Evolutionary conservation across 2,888 invertebrate genomes (phyloP).

Genomic region (Digitonthophagus gazella): DNA sequence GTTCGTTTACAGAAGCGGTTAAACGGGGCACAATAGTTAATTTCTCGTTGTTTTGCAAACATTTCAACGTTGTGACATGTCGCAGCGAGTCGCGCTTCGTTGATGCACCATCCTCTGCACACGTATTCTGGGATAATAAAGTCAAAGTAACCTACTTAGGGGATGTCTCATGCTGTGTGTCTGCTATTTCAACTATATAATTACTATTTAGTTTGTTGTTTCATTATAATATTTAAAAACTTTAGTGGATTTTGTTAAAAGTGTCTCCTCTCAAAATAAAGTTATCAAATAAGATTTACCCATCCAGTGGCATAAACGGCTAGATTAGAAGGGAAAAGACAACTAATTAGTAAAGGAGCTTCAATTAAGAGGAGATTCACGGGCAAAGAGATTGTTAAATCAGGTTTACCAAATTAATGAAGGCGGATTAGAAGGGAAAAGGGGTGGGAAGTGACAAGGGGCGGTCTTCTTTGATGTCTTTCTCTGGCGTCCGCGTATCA

Average conservation of each 20-base stretch:
- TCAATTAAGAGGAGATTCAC: conserved; percentile 2
- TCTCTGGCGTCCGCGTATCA: background rate
- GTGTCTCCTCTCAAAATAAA: background rate
- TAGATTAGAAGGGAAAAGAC: conserved; percentile 11
- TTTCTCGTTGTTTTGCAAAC: conserved; percentile 13
- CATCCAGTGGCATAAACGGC: conserved; percentile 9
- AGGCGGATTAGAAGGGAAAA: conserved; percentile 6
- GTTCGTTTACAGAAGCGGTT: conserved; percentile 10
- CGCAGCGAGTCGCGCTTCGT: background rate
- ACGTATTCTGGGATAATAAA: background rate
- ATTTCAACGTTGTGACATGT: conserved; percentile 1
- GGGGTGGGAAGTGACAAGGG: background rate
- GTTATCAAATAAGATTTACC: background rate
- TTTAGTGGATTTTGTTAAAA: too few relatives aligned
- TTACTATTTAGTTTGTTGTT: too few relatives aligned
- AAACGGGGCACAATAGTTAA: conserved; percentile 13
- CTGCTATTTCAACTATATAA: too few relatives aligned
- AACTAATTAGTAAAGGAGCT: conserved; percentile 16
- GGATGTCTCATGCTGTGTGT: conserved; percentile 1
- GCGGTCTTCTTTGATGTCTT: conserved; percentile 8
- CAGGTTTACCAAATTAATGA: conserved; percentile 14
- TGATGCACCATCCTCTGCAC: background rate
- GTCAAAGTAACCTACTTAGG: background rate
- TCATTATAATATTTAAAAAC: too few relatives aligned
- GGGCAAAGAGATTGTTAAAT: conserved; percentile 13